These are phyloP conservation scores for Gorilla gorilla DNA, from an alignment of 2,113 vertebrate genomes.

Conservation along the genomic window DNA sequence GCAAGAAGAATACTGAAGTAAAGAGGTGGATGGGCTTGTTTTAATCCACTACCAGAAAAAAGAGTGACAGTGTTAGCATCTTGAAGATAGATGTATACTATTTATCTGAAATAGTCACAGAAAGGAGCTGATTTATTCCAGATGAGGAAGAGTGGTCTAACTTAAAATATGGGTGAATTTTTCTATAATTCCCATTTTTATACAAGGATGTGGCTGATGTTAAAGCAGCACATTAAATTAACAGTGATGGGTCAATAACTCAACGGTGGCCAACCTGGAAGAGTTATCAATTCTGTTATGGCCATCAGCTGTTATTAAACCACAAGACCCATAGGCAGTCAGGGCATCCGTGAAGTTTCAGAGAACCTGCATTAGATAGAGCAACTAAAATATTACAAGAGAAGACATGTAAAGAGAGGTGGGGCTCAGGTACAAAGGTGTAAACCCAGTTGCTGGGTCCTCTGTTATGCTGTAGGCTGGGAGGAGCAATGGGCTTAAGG, in stretches of 20 bases:
- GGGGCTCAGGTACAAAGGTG: rapidly evolving
- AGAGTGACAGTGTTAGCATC: neutral
- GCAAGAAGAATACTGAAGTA: neutral
- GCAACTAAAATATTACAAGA: neutral
- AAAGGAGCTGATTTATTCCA: neutral
- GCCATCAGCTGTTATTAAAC: neutral
- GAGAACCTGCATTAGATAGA: neutral
- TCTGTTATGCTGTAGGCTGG: neutral
- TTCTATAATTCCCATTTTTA: neutral
- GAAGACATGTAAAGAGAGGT: neutral
- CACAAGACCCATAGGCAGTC: neutral
- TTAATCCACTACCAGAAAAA: neutral
- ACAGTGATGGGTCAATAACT: neutral
- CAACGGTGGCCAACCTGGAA: neutral
- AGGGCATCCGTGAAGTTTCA: neutral
- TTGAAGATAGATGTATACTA: neutral
- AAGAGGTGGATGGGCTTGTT: neutral
- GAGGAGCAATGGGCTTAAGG: rapidly evolving
- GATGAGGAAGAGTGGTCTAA: neutral
- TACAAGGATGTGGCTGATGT: neutral
- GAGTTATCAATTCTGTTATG: rapidly evolving
- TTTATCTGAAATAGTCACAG: neutral
- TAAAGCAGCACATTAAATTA: neutral
- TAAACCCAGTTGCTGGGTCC: rapidly evolving
- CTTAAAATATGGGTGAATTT: neutral